Base-by-base conservation (phyloP, 2,113 vertebrate genomes). In the Pseudopipra pipra region DNA sequence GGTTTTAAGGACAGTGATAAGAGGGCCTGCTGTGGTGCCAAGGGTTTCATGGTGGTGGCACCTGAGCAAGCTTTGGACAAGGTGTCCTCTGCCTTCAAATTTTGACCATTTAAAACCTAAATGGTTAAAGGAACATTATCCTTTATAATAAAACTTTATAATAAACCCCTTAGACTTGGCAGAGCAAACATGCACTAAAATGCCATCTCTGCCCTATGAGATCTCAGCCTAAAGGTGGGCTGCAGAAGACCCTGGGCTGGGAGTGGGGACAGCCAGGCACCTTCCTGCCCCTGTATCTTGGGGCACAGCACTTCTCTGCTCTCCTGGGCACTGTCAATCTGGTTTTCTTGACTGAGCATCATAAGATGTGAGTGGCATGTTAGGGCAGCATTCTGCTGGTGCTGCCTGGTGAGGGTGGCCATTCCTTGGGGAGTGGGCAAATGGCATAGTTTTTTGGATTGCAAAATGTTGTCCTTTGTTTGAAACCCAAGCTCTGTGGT, bases 321-420 rank as follows among this genome's bases (percentile, higher is more conserved):
- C 33, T 44, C 24, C 41, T 62, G 49, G 41, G 46, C 54, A 43
- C 63, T 33, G 28, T 27, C 39, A 11, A 49, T 24, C 52, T 82
- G 47, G 14, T 77, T 66, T 79, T 35, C 59, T 71, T 80, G 43
- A 33, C 41, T 0, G 0, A 81, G 24, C 47, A 63, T 47, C 72
- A 58, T 73, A 41, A 85, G 63, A 43, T 0, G 1, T 0, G 3
- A 33, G 80, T 84, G 20, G 12, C 1, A 1, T 46, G 9, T 68
- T 55, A 55, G 47, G 39, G 54, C 56, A 47, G 19, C 5, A 3
- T 65, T 79, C 58, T 87, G 15, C 52, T 8, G 2, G n/a, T 24
- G 44, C 76, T 89, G 35, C 37, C 58, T 59, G 21, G 9, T 68
- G 27, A 37, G 35, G 12, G 13, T 65, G 37, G 52, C 31, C 18